These are phyloP conservation scores for Paralichthys olivaceus DNA, from an alignment of 2,113 vertebrate species.

Conservation along the genomic window DNA sequence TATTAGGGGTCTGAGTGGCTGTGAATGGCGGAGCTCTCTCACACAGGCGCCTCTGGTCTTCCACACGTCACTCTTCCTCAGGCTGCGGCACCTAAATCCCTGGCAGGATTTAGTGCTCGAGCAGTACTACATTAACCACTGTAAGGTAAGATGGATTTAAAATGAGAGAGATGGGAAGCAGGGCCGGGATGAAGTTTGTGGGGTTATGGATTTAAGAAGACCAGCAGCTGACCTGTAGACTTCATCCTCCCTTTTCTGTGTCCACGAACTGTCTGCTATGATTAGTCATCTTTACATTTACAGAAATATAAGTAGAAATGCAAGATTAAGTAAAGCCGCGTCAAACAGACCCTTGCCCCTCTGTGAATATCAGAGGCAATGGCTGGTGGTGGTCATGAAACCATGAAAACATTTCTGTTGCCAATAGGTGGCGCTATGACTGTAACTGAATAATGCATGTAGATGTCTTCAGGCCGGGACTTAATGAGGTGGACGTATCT, in stretches of 20 bases:
- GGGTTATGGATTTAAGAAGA: conserved; percentile 26
- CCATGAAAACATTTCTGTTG: too few species aligned
- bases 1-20: conserved; percentile 15
- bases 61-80: conserved; percentile 46
- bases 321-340: neutral
- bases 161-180: conserved; percentile 47
- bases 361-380: neutral
- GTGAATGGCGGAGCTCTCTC: conserved; percentile 40
- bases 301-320: neutral
- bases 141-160: conserved; percentile 64
- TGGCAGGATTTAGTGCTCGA: conserved; percentile 42
- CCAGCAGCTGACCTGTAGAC: conserved; percentile 8
- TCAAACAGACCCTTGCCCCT: neutral
- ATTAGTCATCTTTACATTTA: neutral
- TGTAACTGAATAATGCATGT: neutral
- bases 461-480: too few species aligned
- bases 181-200: conserved; percentile 20
- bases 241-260: neutral
- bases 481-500: too few species aligned
- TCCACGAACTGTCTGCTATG: neutral
- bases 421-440: neutral
- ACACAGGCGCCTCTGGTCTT: conserved; percentile 24
- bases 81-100: conserved; percentile 34
- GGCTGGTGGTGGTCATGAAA: too few species aligned
- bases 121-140: conserved; percentile 36